These are phyloP conservation scores for Cyphomyrus discorhynchus DNA, from an alignment of 2,113 vertebrate genomes.

Conservation along the genomic window DNA sequence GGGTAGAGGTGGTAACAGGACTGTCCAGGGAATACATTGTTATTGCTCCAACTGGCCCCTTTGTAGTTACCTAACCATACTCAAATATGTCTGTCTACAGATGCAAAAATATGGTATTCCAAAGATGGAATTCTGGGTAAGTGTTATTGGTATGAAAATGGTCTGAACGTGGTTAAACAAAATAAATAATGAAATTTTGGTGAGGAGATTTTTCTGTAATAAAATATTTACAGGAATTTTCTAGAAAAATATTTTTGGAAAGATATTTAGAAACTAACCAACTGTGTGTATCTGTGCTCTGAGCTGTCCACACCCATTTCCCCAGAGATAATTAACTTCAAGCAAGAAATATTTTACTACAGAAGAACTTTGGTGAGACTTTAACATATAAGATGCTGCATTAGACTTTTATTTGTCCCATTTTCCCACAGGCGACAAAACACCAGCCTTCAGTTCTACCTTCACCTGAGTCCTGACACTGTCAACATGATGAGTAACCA, in stretches of 20 bases:
- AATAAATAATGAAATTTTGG: not conserved
- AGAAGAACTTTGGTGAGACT: not conserved
- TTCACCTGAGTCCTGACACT: slow-evolving; percentile 34
- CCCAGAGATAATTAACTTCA: not conserved
- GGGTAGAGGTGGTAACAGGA: no score
- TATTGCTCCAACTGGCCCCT: no score
- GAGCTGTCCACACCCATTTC: not conserved
- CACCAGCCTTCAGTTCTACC: not conserved
- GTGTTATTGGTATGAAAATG: not conserved
- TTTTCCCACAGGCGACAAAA: not conserved
- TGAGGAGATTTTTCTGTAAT: no score
- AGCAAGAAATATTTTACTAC: not conserved
- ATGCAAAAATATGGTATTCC: not conserved
- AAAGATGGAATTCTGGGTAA: not conserved
- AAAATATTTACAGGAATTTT: no score
- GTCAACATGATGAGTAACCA: slow-evolving; percentile 27
- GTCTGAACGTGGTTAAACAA: not conserved
- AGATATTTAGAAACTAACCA: no score
- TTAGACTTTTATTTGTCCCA: not conserved
- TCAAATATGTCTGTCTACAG: not conserved
- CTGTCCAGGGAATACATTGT: no score
- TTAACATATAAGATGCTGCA: not conserved
- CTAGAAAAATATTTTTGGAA: no score
- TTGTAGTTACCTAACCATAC: not conserved
- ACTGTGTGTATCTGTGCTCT: no score